Evolutionary conservation across 1,140 invertebrate genomes (phyloP).

Genomic region (Drosophila ogumai): DNA sequence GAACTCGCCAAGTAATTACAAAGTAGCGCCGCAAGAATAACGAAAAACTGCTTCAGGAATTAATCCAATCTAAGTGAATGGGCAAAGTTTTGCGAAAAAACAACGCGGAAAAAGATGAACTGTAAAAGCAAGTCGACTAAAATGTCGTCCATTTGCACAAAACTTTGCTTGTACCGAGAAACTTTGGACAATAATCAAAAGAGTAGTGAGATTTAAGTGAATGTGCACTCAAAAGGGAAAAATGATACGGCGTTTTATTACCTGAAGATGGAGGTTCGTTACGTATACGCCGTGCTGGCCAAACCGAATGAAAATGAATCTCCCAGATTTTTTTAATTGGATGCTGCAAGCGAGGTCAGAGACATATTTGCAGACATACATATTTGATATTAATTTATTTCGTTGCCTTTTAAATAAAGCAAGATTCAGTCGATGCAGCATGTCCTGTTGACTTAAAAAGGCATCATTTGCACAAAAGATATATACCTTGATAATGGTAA

Average conservation of each 20-base stretch:
- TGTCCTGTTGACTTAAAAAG: background rate
- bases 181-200: slow-evolving; percentile 36
- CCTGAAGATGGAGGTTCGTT: slow-evolving; percentile 9
- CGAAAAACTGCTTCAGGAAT: slow-evolving; percentile 32
- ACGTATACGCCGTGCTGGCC: slow-evolving; percentile 9
- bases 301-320: background rate
- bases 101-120: slow-evolving; percentile 14
- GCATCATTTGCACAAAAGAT: background rate
- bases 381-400: background rate
- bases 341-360: too few relatives aligned
- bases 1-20: slow-evolving; percentile 65
- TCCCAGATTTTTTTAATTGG: background rate
- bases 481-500: background rate
- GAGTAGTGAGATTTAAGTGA: slow-evolving; percentile 13
- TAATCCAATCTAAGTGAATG: slow-evolving; percentile 60
- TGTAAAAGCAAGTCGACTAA: slow-evolving; percentile 15
- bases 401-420: background rate
- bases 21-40: slow-evolving; percentile 43
- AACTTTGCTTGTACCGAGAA: slow-evolving; percentile 8
- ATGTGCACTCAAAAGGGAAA: background rate
- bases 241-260: background rate
- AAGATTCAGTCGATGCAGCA: too few relatives aligned
- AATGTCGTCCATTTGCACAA: slow-evolving; percentile 7
- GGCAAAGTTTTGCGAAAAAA: slow-evolving; percentile 61
- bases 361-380: background rate